Evolutionary conservation across 37 sponge, comb jelly and placozoan species (phyloP).

Genomic region (Halisarca cf. caerulea): DNA sequence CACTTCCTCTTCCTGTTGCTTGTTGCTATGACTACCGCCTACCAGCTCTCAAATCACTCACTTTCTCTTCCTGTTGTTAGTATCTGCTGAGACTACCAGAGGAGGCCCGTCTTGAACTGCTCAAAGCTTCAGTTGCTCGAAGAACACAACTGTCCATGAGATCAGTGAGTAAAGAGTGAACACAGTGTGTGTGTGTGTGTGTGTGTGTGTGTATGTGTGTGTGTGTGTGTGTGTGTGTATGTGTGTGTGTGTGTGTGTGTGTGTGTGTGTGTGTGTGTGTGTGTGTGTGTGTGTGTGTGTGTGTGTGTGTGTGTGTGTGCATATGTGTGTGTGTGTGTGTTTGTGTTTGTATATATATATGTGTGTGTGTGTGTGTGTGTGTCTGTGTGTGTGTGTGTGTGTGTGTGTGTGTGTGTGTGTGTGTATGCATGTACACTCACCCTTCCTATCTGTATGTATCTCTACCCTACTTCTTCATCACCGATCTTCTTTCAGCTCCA

Average conservation of each 20-base stretch:
- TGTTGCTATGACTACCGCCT: no score
- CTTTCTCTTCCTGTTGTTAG: constrained; percentile 14
- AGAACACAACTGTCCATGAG: constrained; percentile 54
- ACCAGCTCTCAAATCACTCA: no score
- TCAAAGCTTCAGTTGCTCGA: constrained; percentile 67
- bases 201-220: not conserved
- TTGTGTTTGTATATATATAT: not conserved
- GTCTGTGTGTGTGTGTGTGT: no score
- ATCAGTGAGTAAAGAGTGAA: constrained; percentile 23
- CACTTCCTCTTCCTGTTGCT: no score
- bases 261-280: no score
- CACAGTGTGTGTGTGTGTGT: not conserved
- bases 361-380: not conserved
- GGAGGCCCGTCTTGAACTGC: constrained; percentile 64
- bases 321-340: not conserved
- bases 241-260: not conserved
- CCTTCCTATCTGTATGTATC: not conserved
- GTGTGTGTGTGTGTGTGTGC: not conserved
- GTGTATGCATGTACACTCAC: no score
- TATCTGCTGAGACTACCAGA: constrained; percentile 45
- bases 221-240: not conserved
- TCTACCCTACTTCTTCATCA: no score
- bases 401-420: no score
- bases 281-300: not conserved
- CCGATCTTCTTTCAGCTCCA: constrained; percentile 42